Percentiles rank a stretch among this genome's conserved stretches.
These are phyloP conservation scores for Haliclystus octoradiatus DNA, from an alignment of 30 jellyfish, hydroid and myxozoan genomes.

Conservation along the genomic window DNA sequence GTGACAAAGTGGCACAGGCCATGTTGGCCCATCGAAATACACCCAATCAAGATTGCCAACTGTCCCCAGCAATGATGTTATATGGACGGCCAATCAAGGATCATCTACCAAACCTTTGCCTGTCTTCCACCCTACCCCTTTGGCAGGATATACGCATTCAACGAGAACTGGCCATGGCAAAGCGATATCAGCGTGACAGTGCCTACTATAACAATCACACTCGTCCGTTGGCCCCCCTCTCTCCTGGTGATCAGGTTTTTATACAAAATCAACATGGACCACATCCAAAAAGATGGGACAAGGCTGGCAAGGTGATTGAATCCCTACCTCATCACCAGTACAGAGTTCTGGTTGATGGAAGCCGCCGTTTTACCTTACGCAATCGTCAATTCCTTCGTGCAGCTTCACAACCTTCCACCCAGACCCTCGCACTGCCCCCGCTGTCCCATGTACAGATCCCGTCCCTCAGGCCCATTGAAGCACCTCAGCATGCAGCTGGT, in stretches of 20 bases:
- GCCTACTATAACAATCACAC: too few relatives aligned
- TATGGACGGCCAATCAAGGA: neutral
- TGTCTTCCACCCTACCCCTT: too few relatives aligned
- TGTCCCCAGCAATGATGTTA: neutral
- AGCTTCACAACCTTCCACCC: neutral
- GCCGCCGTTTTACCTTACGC: slow-evolving; percentile 6
- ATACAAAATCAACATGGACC: slow-evolving; percentile 16
- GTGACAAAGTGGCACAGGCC: neutral
- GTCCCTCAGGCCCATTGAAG: too few relatives aligned
- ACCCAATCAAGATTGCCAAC: neutral
- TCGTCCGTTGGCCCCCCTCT: neutral
- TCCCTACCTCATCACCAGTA: slow-evolving; percentile 11
- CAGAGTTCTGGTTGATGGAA: slow-evolving; percentile 3
- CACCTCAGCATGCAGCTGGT: too few relatives aligned
- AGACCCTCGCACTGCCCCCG: too few relatives aligned
- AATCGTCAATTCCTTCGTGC: slow-evolving; percentile 8
- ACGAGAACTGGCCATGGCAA: too few relatives aligned
- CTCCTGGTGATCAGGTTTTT: slow-evolving; percentile 3
- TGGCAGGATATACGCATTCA: too few relatives aligned
- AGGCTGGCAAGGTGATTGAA: too few relatives aligned
- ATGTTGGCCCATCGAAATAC: neutral
- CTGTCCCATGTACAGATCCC: too few relatives aligned
- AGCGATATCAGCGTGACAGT: too few relatives aligned
- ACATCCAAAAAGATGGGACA: slow-evolving; percentile 19
- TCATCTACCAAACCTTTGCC: neutral